A percentile compares a stretch with the other conserved stretches of the same genome.
These are phyloP conservation scores for Prunella strophiata DNA, from an alignment of 2,797 vertebrate species.

Conservation along the genomic window DNA sequence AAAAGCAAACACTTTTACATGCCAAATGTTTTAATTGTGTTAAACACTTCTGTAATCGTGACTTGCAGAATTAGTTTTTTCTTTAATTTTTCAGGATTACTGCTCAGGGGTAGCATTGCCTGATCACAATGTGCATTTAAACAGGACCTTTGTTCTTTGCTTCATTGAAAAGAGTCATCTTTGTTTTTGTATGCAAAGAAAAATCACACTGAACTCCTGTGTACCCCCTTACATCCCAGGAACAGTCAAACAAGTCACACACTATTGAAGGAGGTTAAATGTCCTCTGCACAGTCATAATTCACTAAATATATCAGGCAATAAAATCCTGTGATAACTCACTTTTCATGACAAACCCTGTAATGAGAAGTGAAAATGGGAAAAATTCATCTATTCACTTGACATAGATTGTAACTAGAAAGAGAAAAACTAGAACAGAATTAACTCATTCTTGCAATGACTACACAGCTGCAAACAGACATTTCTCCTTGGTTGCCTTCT, in stretches of 20 bases:
- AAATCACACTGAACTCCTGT: not conserved
- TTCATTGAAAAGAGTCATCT: not conserved
- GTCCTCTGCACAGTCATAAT: constrained; percentile 69
- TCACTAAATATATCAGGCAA: constrained; percentile 72
- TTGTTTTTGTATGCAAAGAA: constrained; percentile 40
- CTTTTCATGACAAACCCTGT: constrained; percentile 77
- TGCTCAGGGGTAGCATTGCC: not conserved
- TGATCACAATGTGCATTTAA: not conserved
- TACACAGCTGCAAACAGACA: not conserved
- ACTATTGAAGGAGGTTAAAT: constrained; percentile 71
- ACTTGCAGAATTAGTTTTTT: not conserved
- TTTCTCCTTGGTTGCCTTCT: not conserved
- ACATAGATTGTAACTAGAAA: constrained; percentile 62
- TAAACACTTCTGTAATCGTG: not conserved
- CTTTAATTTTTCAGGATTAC: not conserved
- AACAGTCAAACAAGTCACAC: constrained; percentile 63
- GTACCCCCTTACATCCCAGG: not conserved
- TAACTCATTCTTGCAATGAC: constrained; percentile 39
- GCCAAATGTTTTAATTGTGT: not conserved
- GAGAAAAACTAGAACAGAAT: constrained; percentile 32
- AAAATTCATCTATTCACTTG: constrained; percentile 75
- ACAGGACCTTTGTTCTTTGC: not conserved
- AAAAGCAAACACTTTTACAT: not conserved
- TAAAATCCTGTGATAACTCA: constrained; percentile 76
- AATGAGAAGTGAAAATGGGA: constrained; percentile 80